These are phyloP conservation scores for Saguinus imperator DNA, from an alignment of 2,113 vertebrate species.

Conservation along the genomic window DNA sequence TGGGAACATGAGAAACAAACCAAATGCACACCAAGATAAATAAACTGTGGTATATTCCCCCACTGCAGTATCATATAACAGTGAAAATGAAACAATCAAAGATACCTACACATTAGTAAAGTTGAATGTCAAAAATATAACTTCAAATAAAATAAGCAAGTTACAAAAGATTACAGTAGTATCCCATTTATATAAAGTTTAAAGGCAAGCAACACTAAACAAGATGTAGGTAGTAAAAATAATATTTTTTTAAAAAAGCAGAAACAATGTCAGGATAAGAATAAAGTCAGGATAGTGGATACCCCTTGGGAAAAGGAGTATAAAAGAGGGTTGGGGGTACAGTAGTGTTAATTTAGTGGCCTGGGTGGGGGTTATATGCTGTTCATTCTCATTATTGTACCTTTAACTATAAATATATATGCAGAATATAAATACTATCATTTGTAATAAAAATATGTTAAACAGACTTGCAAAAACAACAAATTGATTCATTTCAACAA, in stretches of 20 bases:
- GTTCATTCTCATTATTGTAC: conserved; percentile 14
- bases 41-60: background rate
- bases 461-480: conserved; percentile 15
- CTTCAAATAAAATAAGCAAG: background rate
- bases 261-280: background rate
- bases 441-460: conserved; percentile 28
- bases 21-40: background rate
- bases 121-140: background rate
- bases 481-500: conserved; percentile 9
- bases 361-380: background rate
- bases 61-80: background rate
- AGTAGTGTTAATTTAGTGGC: background rate
- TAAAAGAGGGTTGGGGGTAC: background rate
- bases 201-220: background rate
- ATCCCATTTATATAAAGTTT: background rate
- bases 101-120: background rate
- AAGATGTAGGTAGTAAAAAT: background rate
- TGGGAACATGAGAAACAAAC: background rate
- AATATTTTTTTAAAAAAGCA: background rate
- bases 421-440: background rate
- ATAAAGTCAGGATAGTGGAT: background rate
- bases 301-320: background rate
- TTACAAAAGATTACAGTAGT: background rate
- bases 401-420: background rate
- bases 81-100: background rate